Percentiles rank a stretch among this genome's conserved stretches.
These are phyloP conservation scores for Trematomus bernacchii DNA, from an alignment of 2,797 vertebrate genomes.

Conservation along the genomic window DNA sequence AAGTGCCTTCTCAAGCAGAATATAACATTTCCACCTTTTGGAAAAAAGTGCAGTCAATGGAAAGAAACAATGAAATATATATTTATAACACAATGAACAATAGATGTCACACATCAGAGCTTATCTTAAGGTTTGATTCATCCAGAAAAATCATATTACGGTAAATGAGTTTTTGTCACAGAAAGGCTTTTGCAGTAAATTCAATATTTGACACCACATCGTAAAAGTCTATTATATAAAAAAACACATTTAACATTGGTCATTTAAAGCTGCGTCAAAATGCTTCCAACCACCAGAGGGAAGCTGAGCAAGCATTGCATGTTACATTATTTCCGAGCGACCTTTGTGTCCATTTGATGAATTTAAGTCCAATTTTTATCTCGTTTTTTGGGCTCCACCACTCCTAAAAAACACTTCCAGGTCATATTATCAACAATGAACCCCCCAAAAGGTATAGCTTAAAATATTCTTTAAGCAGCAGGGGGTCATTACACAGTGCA, in stretches of 20 bases:
- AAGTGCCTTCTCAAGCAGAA: slow-evolving; percentile 36
- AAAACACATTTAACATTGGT: neutral
- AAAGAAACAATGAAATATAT: neutral
- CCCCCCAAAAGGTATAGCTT: neutral
- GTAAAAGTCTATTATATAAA: slow-evolving; percentile 1
- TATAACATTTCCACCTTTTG: slow-evolving; percentile 29
- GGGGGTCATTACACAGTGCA: neutral
- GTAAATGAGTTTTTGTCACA: neutral
- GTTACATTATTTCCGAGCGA: too few relatives aligned
- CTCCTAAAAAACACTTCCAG: rapidly evolving
- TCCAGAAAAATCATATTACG: neutral
- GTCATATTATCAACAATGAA: neutral
- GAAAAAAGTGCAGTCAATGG: slow-evolving; percentile 47
- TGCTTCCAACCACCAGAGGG: slow-evolving; percentile 24
- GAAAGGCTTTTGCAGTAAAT: neutral
- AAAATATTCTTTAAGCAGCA: neutral
- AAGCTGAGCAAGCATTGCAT: neutral
- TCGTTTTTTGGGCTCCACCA: slow-evolving; percentile 16
- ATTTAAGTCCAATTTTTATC: too few relatives aligned
- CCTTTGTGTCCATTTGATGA: too few relatives aligned
- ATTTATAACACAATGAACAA: neutral
- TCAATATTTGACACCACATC: slow-evolving; percentile 14
- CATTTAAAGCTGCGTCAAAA: slow-evolving; percentile 42
- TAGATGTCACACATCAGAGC: slow-evolving; percentile 27
- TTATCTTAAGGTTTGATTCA: slow-evolving; percentile 8